Evolutionary conservation across 2,797 vertebrate genomes (phyloP), one percentile per base, ranked within the genome.

Genomic region (Scarus forsteni): DNA sequence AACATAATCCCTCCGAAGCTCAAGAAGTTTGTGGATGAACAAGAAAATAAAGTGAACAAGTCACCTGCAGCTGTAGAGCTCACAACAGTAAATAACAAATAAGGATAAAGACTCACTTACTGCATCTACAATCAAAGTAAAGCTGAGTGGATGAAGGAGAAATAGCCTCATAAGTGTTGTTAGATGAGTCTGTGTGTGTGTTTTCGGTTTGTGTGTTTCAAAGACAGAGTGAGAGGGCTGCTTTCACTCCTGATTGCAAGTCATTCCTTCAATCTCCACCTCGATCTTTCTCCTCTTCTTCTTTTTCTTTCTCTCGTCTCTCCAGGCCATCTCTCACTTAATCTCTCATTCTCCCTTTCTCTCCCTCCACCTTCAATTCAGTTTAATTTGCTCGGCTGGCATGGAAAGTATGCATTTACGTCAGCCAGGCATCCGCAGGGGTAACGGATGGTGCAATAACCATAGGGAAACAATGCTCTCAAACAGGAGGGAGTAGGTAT

Each of bases 361-460:
- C 85, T 62, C 71, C 59, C 85, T 75, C 70, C 70, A 79, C 62
- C 82, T 88, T 80, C 75, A 78, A 85, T 88, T 85, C 70, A 70
- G 80, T 91, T 86, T 86, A 84, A 91, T 91, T 92, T 83, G 74
- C 81, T 84, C 55, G 53, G 83, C 85, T 80, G 83, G 85, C 84
- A 85, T 72, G 70, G 73, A 68, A 90, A 88, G 84, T 88, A 80
- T 87, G 86, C 83, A 83, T 86, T 92, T 88, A 69, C 79, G 89
- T 92, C 90, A 89, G 75, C 75, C 66, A 55, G 77, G 83, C 82
- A 78, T 90, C 87, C 56, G 66, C 85, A 46, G 82, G 44, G 66
- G 84, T 89, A 92, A 91, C 68, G 73, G 84, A 92, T 89, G 85
- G 84, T 3, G 83, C 89, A 91, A 91, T 92, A 92, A 91, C 86